phyloP scores from a whole-genome alignment of 2,888 invertebrate genomes.

The Lithophane leautieri region DNA sequence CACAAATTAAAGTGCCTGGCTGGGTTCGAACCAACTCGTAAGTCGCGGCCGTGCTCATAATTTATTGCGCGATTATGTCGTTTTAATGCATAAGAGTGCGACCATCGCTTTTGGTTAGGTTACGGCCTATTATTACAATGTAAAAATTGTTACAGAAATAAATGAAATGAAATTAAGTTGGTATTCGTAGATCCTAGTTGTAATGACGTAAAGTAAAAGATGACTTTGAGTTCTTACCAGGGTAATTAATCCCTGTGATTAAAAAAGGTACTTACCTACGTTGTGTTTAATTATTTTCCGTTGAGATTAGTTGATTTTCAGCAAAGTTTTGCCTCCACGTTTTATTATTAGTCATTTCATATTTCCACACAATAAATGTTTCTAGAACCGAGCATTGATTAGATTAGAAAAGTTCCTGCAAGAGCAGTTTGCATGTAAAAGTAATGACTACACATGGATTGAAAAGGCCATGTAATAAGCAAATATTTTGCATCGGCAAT shows the following conservation, averaged over 20 bases:
- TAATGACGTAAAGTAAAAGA: neutral
- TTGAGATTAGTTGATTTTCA: neutral
- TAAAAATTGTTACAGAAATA: no score
- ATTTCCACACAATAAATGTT: no score
- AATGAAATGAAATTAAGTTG: no score
- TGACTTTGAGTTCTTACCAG: slow-evolving; percentile 1
- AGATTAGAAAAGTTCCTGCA: neutral
- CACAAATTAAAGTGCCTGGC: no score
- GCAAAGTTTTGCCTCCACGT: neutral
- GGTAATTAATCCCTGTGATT: neutral
- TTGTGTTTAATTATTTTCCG: no score
- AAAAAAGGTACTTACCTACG: neutral
- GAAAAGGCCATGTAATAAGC: neutral
- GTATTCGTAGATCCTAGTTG: neutral
- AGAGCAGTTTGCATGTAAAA: neutral
- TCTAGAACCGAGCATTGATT: neutral
- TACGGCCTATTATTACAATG: no score
- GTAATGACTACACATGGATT: no score
- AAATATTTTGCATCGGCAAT: neutral
- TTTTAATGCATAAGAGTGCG: neutral
- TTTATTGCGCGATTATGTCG: neutral
- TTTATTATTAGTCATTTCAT: neutral
- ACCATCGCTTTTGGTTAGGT: neutral
- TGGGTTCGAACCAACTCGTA: no score
- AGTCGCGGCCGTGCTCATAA: no score